A percentile compares a stretch with the other conserved stretches of the same genome.
Evolutionary conservation across 2,888 invertebrate species (phyloP).

Genomic region (Nomada hirtipes): DNA sequence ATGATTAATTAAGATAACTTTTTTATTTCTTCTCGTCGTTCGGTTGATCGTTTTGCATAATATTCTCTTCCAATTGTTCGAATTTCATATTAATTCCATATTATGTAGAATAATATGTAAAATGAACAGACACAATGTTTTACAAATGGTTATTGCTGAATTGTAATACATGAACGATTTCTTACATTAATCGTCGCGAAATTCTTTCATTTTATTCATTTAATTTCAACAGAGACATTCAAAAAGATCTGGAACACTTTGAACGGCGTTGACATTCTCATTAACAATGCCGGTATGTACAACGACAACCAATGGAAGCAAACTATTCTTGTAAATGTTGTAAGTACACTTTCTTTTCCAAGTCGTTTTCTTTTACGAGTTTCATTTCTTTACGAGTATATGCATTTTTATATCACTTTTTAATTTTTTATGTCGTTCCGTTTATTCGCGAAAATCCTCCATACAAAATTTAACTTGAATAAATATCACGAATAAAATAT

Average conservation of each 20-base stretch:
- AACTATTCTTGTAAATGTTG: conserved; percentile 91
- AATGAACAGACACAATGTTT: not conserved
- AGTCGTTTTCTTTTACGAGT: no score
- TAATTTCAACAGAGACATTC: conserved; percentile 80
- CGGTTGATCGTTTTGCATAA: no score
- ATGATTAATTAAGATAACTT: no score
- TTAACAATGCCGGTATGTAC: conserved; percentile 92
- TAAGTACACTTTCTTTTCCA: conserved; percentile 80
- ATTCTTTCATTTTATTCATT: not conserved
- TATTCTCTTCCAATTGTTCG: no score
- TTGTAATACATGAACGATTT: not conserved
- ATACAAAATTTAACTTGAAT: not conserved
- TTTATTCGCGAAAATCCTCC: no score
- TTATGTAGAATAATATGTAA: no score
- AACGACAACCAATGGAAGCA: conserved; percentile 90
- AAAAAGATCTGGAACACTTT: conserved; percentile 82
- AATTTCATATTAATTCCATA: no score
- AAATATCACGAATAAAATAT: not conserved
- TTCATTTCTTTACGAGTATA: no score
- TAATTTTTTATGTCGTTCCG: no score
- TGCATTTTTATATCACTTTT: no score
- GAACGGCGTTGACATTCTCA: conserved; percentile 88
- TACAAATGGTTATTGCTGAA: not conserved
- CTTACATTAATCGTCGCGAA: no score
- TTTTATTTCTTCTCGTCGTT: no score